Evolutionary conservation across 1,140 invertebrate genomes (phyloP).

Genomic region (Pararge aegeria): DNA sequence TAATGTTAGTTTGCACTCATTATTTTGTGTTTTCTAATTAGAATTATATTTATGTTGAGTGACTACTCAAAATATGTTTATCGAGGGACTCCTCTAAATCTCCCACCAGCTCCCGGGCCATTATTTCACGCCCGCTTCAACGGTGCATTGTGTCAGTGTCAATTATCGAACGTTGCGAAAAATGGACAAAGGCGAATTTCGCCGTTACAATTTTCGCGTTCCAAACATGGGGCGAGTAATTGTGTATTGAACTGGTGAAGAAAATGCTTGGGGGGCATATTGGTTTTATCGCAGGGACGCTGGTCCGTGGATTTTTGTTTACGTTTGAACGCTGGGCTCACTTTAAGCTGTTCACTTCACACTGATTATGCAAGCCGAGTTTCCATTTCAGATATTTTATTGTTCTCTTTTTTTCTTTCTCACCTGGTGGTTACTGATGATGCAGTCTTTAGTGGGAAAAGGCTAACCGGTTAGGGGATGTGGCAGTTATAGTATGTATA

Average conservation of each 20-base stretch:
- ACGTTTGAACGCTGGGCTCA: background rate
- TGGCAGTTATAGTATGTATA: no score
- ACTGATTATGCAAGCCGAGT: background rate
- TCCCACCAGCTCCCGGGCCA: background rate
- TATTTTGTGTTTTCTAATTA: no score
- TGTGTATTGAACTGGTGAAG: slow-evolving; percentile 26
- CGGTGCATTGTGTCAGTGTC: slow-evolving; percentile 35
- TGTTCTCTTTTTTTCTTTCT: no score
- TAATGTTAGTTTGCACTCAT: no score
- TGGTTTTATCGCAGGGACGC: slow-evolving; percentile 1
- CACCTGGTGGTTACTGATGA: no score
- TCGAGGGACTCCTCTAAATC: no score
- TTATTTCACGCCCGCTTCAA: slow-evolving; percentile 12
- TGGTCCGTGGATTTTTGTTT: background rate
- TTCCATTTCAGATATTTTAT: no score
- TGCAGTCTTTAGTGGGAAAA: no score
- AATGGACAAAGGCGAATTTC: slow-evolving; percentile 34
- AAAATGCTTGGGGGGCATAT: slow-evolving; percentile 23
- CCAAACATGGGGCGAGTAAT: slow-evolving; percentile 29
- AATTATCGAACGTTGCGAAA: slow-evolving; percentile 34
- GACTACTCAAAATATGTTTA: no score
- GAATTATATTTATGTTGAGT: no score
- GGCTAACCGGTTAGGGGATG: no score
- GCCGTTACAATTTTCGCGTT: slow-evolving; percentile 32
- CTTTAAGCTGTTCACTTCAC: background rate